Base-by-base conservation (phyloP, 1,140 invertebrate genomes). In the Carcinoscorpius rotundicauda region DNA sequence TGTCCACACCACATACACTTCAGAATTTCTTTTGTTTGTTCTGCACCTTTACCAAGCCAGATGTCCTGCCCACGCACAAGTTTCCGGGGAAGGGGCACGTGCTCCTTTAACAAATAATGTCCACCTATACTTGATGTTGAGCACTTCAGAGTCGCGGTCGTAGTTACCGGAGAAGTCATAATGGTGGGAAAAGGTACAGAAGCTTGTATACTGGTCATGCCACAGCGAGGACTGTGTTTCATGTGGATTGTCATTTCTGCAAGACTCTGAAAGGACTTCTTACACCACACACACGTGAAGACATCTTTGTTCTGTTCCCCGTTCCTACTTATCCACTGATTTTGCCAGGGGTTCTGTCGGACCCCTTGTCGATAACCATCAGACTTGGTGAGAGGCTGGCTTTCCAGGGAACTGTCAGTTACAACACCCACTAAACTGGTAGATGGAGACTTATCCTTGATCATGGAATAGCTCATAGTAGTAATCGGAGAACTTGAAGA, bases 1-100 rank as follows among this genome's bases (percentile, higher is more conserved):
- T 97, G 93, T 0, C 93, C 93, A 74, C 96, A 98, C 91, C 95
- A 97, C 91, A 98, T 97, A 77, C 96, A 98, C 77, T 97, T 95
- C 5, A 98, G 82, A 72, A 98, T 98, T 77, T 97, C 92, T 61
- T 93, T 82, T 10, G 95, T 98, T 76, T 98, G 94, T 75, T 98
- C 94, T 0, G 93, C 94, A 0, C 94, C 95, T 78, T 96, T 95
- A 11, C 95, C 95, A 65, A 98, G 77, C 96, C 96, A 98, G 48
- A 98, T 95, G 74, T 98, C 96, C 76, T 98, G 96, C 4, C 96
- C 95, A 49, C 95, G 84, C 0, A 98, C 95, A 68, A 98, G 81
- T 77, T 98, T 98, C 66, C 93, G 81, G 10, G 93, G 93, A 69
- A 96, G 78, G 11, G 91, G 91, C 86, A 95, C 93, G 49, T 90